Evolutionary conservation across 2,113 vertebrate species (phyloP).

Genomic region (Cebidichthys violaceus): DNA sequence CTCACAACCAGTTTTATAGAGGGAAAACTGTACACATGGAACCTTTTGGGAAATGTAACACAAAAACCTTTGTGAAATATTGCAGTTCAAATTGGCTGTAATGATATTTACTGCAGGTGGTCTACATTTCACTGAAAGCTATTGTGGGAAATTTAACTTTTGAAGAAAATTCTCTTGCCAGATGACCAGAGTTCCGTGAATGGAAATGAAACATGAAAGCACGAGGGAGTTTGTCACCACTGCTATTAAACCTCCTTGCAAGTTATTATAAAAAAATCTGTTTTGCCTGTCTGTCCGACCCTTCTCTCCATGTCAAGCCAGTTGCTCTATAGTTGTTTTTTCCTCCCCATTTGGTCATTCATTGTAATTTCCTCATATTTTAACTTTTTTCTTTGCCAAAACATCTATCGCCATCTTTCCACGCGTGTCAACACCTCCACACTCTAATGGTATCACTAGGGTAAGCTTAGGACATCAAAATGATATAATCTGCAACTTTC

Average conservation of each 20-base stretch:
- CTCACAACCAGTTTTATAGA: constrained; percentile 68
- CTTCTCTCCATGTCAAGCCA: constrained; percentile 12
- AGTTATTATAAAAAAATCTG: constrained; percentile 12
- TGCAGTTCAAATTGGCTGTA: constrained; percentile 78
- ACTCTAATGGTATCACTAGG: background rate
- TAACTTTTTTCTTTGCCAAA: background rate
- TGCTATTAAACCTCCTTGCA: constrained; percentile 44
- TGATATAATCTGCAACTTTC: background rate
- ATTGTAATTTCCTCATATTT: constrained; percentile 21
- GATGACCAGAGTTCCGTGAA: constrained; percentile 60
- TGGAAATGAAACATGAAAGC: constrained; percentile 61
- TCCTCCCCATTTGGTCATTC: constrained; percentile 10
- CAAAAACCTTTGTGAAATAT: constrained; percentile 79
- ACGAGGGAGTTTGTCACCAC: constrained; percentile 59
- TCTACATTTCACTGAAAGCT: constrained; percentile 76
- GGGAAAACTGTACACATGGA: constrained; percentile 51
- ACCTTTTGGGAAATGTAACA: constrained; percentile 71
- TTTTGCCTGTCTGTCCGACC: background rate
- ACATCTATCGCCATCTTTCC: background rate
- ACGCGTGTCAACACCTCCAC: background rate
- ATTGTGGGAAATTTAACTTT: constrained; percentile 79
- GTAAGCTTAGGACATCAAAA: background rate
- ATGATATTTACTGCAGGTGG: constrained; percentile 83
- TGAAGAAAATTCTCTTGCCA: constrained; percentile 64
- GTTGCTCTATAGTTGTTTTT: constrained; percentile 17